Base-by-base conservation (phyloP, 1,140 invertebrate genomes). In the Triops longicaudatus region DNA sequence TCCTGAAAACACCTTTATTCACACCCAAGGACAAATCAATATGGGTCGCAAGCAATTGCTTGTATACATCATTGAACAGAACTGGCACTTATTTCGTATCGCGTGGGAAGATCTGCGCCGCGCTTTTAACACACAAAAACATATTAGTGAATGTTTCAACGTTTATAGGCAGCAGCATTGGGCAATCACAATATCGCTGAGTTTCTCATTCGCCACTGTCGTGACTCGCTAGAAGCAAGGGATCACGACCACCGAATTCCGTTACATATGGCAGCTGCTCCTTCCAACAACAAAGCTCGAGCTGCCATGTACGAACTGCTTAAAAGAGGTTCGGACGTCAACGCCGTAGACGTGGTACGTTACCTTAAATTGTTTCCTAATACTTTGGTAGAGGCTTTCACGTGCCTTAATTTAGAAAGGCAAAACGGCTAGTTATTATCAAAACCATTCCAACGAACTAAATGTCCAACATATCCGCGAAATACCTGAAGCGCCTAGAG, bases 171-270 rank as follows among this genome's bases (percentile, higher is more conserved):
- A 63, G 92, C 91, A 17, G 93, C 93, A 22, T 83, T 95, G 26
- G 92, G 92, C 0, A 88, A 91, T 79, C 83, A 87, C 41, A 89
- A 91, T 75, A 89, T 94, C 27, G 87, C 91, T 0, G 87, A 91
- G 78, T 92, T 89, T 96, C 27, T 83, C 93, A 0, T 81, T 83
- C 71, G 86, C 88, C 42, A 88, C 88, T 79, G 90, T 89, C 80
- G 90, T 91, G n/a, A 84, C 89, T 88, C 89, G 12, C 84, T 91
- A 1, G 87, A 88, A 42, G 87, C 89, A 7, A 84, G 86, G 41
- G 94, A 96, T 82, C 89, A 90, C 78, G 91, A 95, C 77, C 95
- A 95, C 22, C 89, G 94, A 79, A 97, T 93, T 3, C 90, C 97
- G 0, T 83, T 99, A 42, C 97, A 98, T 85, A 89, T 88, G 81